Evolutionary conservation across 1,140 invertebrate genomes (phyloP).

Genomic region (Wasmannia auropunctata): DNA sequence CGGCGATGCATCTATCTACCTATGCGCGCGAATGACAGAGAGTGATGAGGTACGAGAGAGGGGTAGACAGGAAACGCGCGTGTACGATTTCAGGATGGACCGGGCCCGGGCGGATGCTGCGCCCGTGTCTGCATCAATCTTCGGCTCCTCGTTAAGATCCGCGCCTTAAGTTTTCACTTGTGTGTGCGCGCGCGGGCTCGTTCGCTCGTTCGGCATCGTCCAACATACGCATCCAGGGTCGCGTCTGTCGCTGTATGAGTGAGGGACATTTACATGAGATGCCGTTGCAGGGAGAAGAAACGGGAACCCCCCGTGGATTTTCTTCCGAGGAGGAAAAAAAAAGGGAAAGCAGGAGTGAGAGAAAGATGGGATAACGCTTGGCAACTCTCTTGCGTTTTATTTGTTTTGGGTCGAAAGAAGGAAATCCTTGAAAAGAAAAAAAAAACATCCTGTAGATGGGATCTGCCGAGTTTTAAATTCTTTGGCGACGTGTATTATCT

Average conservation of each 20-base stretch:
- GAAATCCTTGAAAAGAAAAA: conserved; percentile 46
- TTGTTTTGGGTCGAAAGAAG: conserved; percentile 33
- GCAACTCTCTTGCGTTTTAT: conserved; percentile 36
- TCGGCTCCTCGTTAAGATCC: conserved; percentile 80
- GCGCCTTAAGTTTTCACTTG: conserved; percentile 75
- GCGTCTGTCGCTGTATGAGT: conserved; percentile 59
- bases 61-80: conserved; percentile 46
- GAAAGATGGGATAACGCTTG: not conserved
- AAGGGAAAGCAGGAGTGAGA: not conserved
- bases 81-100: conserved; percentile 62
- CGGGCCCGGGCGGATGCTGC: conserved; percentile 66
- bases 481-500: conserved; percentile 44
- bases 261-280: conserved; percentile 76
- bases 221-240: conserved; percentile 56
- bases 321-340: conserved; percentile 61
- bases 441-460: not conserved
- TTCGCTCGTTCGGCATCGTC: conserved; percentile 50
- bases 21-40: conserved; percentile 56
- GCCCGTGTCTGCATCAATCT: conserved; percentile 82
- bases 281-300: conserved; percentile 34
- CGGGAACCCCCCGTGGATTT: conserved; percentile 78
- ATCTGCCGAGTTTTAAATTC: not conserved
- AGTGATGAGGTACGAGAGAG: conserved; percentile 58
- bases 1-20: conserved; percentile 55
- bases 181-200: conserved; percentile 59